Evolutionary conservation across 2,888 invertebrate genomes (phyloP).

Genomic region (Synergus itoensis): DNA sequence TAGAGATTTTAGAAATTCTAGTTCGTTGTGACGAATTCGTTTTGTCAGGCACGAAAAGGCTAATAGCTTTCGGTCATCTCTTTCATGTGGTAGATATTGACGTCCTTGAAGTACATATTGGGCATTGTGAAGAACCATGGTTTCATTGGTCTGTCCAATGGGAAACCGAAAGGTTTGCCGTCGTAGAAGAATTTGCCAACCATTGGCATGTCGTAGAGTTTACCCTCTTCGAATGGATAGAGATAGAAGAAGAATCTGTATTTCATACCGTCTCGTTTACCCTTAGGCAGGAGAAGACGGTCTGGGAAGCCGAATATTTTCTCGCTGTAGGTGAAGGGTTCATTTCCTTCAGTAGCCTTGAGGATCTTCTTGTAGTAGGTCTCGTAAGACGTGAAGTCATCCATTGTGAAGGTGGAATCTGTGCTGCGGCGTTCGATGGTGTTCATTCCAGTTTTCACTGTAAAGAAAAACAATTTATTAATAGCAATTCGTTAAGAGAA

Average conservation of each 20-base stretch:
- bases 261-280: conserved; percentile 82
- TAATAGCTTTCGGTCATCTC: conserved; percentile 56
- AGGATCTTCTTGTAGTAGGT: conserved; percentile 68
- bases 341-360: conserved; percentile 69
- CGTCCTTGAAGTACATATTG: conserved; percentile 83
- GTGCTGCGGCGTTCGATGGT: conserved; percentile 68
- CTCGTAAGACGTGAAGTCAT: conserved; percentile 66
- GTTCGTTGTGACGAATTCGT: background rate
- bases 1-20: conserved; percentile 15
- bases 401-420: conserved; percentile 65
- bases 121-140: conserved; percentile 79
- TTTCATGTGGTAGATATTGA: conserved; percentile 80
- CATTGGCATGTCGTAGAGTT: conserved; percentile 78
- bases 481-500: background rate
- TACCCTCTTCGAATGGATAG: conserved; percentile 79
- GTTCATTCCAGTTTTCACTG: conserved; percentile 73
- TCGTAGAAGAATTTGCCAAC: conserved; percentile 77
- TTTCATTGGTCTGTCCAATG: conserved; percentile 80
- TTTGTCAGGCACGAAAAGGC: conserved; percentile 21
- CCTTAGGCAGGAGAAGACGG: conserved; percentile 83
- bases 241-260: conserved; percentile 83
- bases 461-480: conserved; percentile 39
- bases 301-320: conserved; percentile 78
- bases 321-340: conserved; percentile 70
- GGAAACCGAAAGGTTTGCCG: conserved; percentile 81